Base-by-base conservation (phyloP, 2,113 vertebrate genomes). In the Oostethus manadensis region DNA sequence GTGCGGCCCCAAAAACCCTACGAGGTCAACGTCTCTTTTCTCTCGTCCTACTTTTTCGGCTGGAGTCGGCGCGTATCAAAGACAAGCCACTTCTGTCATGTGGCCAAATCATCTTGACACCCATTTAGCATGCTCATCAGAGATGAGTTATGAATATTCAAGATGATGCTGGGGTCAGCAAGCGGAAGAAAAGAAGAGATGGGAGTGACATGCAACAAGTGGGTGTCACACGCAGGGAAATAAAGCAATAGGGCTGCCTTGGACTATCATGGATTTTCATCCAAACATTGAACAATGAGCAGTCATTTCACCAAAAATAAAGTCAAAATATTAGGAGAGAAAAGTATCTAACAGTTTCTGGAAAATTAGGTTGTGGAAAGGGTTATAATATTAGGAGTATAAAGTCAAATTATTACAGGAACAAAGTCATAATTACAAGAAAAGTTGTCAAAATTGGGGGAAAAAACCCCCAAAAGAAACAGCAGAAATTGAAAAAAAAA, bases 81-180 rank as follows among this genome's bases (percentile, higher is more conserved):
- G 72, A 89, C 77, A 84, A 80, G 73, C 81, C 77, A 67, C 8
- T 73, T 66, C 73, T 89, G 86, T 86, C 85, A 70, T 74, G 71
- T 77, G 56, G 84, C 83, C 87, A 89, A 87, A 75, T 85, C 80
- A 80, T 88, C 74, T 68, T 87, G 81, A 88, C 88, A 86, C 74
- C 82, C 85, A 86, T 88, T 88, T 86, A 84, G 78, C 84, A 88
- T 87, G 87, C 84, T 89, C 78, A 86, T 85, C 74, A 81, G 69
- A 76, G 71, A 85, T 83, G 73, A 74, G 51, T 85, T 86, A 88
- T 78, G 87, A 91, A 92, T 91, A 92, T 93, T 93, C 89, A 93
- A 88, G 88, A 88, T 87, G 88, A 80, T 76, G 72, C 70, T 70
- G 76, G 66, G 74, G 78, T 77, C 77, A 77, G 58, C 23, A 64